These are phyloP conservation scores for Python bivittatus DNA, from an alignment of 2,113 vertebrate genomes.

Conservation along the genomic window DNA sequence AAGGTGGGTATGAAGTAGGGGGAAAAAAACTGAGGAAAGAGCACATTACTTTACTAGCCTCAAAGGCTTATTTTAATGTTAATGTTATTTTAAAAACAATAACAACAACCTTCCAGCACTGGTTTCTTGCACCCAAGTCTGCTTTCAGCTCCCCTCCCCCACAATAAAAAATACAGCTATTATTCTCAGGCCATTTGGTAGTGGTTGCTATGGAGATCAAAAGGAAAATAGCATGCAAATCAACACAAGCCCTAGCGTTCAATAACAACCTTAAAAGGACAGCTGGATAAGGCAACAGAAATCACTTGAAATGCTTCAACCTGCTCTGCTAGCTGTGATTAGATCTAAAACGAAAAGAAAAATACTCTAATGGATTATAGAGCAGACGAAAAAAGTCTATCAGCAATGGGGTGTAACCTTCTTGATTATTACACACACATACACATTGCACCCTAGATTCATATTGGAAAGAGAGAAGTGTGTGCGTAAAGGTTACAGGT, in stretches of 20 bases:
- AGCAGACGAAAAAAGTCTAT: not conserved
- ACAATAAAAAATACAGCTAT: slow-evolving; percentile 52
- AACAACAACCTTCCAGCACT: slow-evolving; percentile 28
- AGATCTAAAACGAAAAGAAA: slow-evolving; percentile 45
- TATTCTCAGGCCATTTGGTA: slow-evolving; percentile 77
- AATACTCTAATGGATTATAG: slow-evolving; percentile 37
- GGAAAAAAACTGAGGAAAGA: accelerated
- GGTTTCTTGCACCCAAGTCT: slow-evolving; percentile 53
- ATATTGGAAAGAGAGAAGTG: not conserved
- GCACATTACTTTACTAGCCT: accelerated
- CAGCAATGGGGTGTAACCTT: not conserved
- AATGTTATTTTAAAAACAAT: slow-evolving; percentile 30
- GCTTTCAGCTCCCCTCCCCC: slow-evolving; percentile 49
- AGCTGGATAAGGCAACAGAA: slow-evolving; percentile 22
- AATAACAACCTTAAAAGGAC: slow-evolving; percentile 68
- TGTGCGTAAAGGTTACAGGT: not conserved
- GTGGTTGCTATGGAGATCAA: slow-evolving; percentile 78
- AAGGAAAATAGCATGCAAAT: slow-evolving; percentile 81
- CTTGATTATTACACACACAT: accelerated
- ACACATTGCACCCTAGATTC: not conserved
- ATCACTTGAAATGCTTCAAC: slow-evolving; percentile 50
- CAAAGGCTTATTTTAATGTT: not conserved
- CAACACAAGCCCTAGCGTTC: slow-evolving; percentile 63
- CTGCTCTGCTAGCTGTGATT: slow-evolving; percentile 44
- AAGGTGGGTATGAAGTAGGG: not conserved